Conservation (phyloP, 2,888 invertebrate genomes). For the Drosophila mulleri region DNA sequence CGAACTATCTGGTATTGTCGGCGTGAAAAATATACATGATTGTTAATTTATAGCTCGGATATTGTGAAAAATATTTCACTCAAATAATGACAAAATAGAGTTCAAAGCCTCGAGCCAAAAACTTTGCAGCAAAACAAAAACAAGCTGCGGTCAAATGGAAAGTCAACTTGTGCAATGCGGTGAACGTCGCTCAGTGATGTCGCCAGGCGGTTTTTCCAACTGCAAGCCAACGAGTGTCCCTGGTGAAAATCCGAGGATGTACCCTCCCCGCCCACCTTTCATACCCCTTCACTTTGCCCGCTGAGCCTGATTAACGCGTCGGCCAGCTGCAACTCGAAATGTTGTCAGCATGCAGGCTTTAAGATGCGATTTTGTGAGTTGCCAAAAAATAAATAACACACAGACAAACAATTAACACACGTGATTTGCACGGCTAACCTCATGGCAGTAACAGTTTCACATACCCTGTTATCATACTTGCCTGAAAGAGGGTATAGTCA, state of each 20-base stretch:
- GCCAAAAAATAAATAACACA: slow-evolving; percentile 48
- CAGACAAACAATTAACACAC: slow-evolving; percentile 61
- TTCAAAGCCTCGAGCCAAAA: slow-evolving; percentile 65
- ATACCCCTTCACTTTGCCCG: neutral
- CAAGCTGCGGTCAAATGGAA: slow-evolving; percentile 74
- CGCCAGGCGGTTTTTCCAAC: slow-evolving; percentile 63
- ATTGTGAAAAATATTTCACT: slow-evolving; percentile 31
- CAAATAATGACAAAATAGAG: slow-evolving; percentile 34
- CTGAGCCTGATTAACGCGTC: slow-evolving; percentile 36
- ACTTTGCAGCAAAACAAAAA: slow-evolving; percentile 25
- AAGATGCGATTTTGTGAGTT: slow-evolving; percentile 32
- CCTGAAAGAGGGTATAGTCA: neutral
- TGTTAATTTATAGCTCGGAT: slow-evolving; percentile 29
- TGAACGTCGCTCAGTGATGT: slow-evolving; percentile 46
- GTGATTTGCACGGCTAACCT: slow-evolving; percentile 66
- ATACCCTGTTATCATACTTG: neutral
- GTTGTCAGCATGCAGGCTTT: slow-evolving; percentile 42
- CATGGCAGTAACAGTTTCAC: slow-evolving; percentile 11
- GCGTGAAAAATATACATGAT: slow-evolving; percentile 36
- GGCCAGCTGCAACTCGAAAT: slow-evolving; percentile 1
- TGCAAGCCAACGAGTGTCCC: slow-evolving; percentile 58
- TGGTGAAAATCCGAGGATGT: slow-evolving; percentile 34
- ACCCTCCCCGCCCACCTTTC: neutral
- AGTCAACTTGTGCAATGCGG: slow-evolving; percentile 60
- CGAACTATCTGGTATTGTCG: neutral